Evolutionary conservation across 1,140 invertebrate genomes (phyloP).

Genomic region (Spodoptera frugiperda): DNA sequence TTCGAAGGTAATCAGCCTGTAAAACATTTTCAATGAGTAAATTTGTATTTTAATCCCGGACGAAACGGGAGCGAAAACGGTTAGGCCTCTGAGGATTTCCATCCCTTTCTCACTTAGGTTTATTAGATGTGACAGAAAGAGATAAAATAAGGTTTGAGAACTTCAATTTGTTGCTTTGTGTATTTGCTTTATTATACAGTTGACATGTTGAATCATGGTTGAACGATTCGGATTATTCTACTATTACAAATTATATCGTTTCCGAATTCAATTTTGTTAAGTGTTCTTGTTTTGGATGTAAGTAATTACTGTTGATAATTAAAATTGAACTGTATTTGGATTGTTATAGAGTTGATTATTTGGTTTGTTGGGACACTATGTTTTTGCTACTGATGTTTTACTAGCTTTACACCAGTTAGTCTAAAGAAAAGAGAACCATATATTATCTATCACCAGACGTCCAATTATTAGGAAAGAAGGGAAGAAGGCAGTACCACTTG

Average conservation of each 20-base stretch:
- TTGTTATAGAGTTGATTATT: neutral
- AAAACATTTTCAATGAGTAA: constrained; percentile 71
- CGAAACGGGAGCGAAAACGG: constrained; percentile 48
- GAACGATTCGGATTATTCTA: neutral
- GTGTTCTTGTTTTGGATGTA: neutral
- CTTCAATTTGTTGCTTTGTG: constrained; percentile 24
- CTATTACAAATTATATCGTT: constrained; percentile 12
- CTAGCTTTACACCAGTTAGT: too few species aligned
- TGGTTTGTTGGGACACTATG: too few species aligned
- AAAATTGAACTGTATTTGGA: neutral
- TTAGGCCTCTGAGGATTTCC: constrained; percentile 52
- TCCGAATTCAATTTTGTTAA: neutral
- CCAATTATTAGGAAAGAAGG: too few species aligned
- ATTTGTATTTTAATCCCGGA: constrained; percentile 72
- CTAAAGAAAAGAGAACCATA: too few species aligned
- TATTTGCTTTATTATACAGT: constrained; percentile 13
- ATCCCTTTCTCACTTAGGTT: neutral
- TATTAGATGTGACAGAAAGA: neutral
- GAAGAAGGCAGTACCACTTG: too few species aligned
- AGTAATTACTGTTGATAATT: neutral
- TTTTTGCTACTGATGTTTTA: too few species aligned
- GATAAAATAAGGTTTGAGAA: constrained; percentile 7
- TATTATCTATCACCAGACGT: too few species aligned
- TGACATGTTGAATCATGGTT: constrained; percentile 9
- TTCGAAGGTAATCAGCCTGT: constrained; percentile 63